phyloP scores from a whole-genome alignment of 23 tunicate genomes.

The Halocynthia aurantium region DNA sequence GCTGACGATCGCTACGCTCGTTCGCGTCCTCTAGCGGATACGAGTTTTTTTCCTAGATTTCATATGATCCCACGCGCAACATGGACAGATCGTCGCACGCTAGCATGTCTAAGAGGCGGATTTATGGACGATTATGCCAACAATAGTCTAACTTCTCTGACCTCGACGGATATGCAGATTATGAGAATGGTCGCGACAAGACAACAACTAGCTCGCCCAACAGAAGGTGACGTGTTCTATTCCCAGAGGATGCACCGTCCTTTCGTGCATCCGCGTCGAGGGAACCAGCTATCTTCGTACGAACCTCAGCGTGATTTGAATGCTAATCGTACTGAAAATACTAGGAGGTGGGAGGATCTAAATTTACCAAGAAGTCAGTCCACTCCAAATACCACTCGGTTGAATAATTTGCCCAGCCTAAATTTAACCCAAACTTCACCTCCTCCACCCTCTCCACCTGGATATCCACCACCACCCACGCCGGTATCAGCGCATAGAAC shows the following conservation, averaged over 20 bases:
- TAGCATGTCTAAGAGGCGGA: too few relatives aligned
- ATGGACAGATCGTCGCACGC: conserved; percentile 2
- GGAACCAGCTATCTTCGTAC: neutral
- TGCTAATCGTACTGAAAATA: neutral
- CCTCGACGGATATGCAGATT: conserved; percentile 19
- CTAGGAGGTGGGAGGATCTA: neutral
- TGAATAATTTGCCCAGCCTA: neutral
- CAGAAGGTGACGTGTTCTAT: conserved; percentile 18
- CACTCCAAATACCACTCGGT: neutral
- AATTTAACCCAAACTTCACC: neutral
- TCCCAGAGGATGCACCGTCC: too few relatives aligned
- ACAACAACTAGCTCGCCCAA: conserved; percentile 8
- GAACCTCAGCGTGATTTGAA: conserved; percentile 5
- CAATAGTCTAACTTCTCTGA: conserved; percentile 12
- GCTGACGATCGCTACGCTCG: neutral
- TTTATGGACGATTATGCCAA: conserved; percentile 6
- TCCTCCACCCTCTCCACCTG: conserved; percentile 18
- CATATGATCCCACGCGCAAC: conserved; percentile 37
- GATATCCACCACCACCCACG: conserved; percentile 23
- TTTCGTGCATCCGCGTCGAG: too few relatives aligned
- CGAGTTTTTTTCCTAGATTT: conserved; percentile 21
- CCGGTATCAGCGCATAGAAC: neutral
- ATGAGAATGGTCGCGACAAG: conserved; percentile 20
- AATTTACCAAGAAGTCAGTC: neutral
- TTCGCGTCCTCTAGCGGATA: conserved; percentile 1